Conservation (phyloP, 2,888 invertebrate genomes). For the Troilus luridus region DNA sequence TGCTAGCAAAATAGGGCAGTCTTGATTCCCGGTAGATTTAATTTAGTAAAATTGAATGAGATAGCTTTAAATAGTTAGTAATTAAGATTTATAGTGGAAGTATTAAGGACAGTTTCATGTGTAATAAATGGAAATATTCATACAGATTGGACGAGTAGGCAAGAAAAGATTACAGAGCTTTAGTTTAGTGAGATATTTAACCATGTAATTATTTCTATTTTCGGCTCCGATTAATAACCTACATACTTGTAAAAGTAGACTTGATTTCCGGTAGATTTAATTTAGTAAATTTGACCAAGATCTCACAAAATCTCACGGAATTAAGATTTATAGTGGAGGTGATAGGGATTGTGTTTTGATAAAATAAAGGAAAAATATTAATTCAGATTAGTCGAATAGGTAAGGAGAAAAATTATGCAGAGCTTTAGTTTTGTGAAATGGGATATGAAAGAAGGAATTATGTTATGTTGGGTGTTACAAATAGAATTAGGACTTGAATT, state of each 20-base stretch:
- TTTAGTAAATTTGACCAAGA: neutral
- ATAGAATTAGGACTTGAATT: neutral
- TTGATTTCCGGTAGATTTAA: neutral
- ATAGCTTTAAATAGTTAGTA: neutral
- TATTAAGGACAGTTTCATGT: too few relatives aligned
- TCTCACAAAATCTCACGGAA: neutral
- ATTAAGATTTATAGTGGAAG: neutral
- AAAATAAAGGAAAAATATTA: neutral
- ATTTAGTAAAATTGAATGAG: neutral
- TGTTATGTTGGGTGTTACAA: neutral
- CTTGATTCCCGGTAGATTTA: neutral
- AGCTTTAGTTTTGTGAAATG: neutral
- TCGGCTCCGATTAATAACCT: too few relatives aligned
- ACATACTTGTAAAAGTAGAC: neutral
- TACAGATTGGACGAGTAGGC: neutral
- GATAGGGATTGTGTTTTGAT: too few relatives aligned
- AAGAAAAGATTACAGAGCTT: neutral
- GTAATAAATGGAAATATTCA: neutral
- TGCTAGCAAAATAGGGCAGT: neutral
- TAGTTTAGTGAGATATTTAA: neutral
- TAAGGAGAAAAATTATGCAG: neutral
- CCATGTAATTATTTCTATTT: too few relatives aligned
- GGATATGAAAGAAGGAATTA: neutral
- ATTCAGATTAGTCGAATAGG: neutral
- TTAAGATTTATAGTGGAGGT: neutral